These are phyloP conservation scores for Prunella himalayana DNA, from an alignment of 2,113 vertebrate genomes.

Conservation along the genomic window DNA sequence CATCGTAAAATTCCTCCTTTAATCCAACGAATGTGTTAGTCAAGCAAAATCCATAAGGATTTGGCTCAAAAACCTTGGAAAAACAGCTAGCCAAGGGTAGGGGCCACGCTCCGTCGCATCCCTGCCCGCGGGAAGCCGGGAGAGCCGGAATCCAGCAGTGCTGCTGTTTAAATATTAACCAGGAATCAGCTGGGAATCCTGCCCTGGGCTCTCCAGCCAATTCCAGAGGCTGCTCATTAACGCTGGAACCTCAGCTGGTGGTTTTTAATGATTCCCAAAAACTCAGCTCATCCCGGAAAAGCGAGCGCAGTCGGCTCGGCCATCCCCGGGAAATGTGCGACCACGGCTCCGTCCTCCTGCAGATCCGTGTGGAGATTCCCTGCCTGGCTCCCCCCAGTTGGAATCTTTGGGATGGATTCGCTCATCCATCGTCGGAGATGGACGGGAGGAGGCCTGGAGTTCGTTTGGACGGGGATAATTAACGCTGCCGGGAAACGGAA, in stretches of 20 bases:
- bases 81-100: background rate
- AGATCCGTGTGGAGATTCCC: background rate
- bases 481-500: too few relatives aligned
- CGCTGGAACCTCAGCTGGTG: background rate
- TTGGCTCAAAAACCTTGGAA: background rate
- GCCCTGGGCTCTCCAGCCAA: accelerated
- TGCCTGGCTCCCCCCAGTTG: accelerated
- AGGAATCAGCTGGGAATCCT: background rate
- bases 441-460: background rate
- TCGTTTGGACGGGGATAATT: background rate
- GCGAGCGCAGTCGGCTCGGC: accelerated
- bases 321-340: background rate
- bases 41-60: background rate
- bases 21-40: background rate
- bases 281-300: background rate
- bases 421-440: background rate
- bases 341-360: accelerated
- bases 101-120: background rate
- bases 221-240: background rate
- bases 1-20: background rate
- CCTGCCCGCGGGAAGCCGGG: background rate
- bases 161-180: background rate
- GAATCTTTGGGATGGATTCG: background rate
- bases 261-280: background rate
- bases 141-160: background rate